Evolutionary conservation across 1,140 invertebrate species (phyloP).

Genomic region (Leptinotarsa texana): DNA sequence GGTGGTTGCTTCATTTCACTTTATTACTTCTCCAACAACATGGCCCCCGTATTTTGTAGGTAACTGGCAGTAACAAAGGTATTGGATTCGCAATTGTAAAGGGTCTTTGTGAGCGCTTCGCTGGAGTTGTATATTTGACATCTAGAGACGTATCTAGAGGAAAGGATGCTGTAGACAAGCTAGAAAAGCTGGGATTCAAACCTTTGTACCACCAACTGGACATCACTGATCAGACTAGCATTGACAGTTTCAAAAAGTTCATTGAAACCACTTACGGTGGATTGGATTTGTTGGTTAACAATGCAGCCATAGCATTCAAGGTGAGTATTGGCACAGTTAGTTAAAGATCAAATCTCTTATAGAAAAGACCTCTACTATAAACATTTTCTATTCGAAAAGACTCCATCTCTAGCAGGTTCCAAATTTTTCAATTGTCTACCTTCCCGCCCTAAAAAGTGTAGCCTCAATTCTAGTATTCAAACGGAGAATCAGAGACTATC

Average conservation of each 20-base stretch:
- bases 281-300: slow-evolving; percentile 81
- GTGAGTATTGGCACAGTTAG: slow-evolving; percentile 21
- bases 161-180: slow-evolving; percentile 58
- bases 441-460: no score
- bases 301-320: slow-evolving; percentile 65
- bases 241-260: slow-evolving; percentile 59
- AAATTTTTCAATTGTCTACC: no score
- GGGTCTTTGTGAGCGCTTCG: slow-evolving; percentile 63
- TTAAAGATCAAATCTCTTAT: background rate
- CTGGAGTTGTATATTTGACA: slow-evolving; percentile 65
- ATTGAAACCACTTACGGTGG: slow-evolving; percentile 70
- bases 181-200: slow-evolving; percentile 60
- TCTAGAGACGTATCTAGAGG: slow-evolving; percentile 62
- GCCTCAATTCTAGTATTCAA: no score
- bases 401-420: no score
- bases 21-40: background rate
- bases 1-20: background rate
- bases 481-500: no score
- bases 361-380: background rate
- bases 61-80: slow-evolving; percentile 78
- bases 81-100: slow-evolving; percentile 74
- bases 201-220: slow-evolving; percentile 69
- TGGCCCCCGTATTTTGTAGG: slow-evolving; percentile 47
- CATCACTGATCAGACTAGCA: slow-evolving; percentile 61
- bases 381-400: background rate